These are phyloP conservation scores for Phortica okadai DNA, from an alignment of 2,888 invertebrate species.

Conservation along the genomic window DNA sequence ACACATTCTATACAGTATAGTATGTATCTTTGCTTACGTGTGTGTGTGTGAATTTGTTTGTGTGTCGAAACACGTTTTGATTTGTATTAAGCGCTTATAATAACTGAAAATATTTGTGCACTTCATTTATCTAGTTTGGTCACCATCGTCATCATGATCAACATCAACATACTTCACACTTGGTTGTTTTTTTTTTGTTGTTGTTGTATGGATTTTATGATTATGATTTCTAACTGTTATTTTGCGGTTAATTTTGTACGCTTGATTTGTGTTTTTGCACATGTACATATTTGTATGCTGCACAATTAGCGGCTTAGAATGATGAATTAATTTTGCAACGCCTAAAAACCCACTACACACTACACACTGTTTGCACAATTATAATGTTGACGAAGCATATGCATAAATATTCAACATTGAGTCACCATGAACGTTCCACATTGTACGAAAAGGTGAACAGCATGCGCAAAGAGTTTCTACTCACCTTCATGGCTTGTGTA, in stretches of 20 bases:
- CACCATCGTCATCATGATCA: neutral
- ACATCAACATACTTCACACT: neutral
- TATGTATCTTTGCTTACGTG: neutral
- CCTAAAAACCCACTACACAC: neutral
- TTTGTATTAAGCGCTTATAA: constrained; percentile 5
- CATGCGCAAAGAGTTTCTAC: too few species aligned
- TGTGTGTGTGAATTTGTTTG: neutral
- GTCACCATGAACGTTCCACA: neutral
- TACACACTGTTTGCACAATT: neutral
- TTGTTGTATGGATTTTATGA: constrained; percentile 23
- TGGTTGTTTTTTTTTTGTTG: constrained; percentile 13
- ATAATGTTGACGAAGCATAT: neutral
- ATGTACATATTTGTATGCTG: constrained; percentile 24
- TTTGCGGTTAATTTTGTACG: constrained; percentile 39
- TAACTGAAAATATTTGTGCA: constrained; percentile 7
- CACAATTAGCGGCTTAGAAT: constrained; percentile 27
- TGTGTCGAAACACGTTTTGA: constrained; percentile 26
- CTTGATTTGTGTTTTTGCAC: constrained; percentile 4
- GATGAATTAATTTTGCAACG: constrained; percentile 4
- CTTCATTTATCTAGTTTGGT: constrained; percentile 9
- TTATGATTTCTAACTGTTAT: constrained; percentile 18
- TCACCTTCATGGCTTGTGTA: neutral
- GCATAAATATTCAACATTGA: neutral
- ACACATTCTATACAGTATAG: neutral
- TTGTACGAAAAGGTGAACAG: too few species aligned